Evolutionary conservation across 2,797 vertebrate species (phyloP).

Genomic region (Eulemur coronatus): DNA sequence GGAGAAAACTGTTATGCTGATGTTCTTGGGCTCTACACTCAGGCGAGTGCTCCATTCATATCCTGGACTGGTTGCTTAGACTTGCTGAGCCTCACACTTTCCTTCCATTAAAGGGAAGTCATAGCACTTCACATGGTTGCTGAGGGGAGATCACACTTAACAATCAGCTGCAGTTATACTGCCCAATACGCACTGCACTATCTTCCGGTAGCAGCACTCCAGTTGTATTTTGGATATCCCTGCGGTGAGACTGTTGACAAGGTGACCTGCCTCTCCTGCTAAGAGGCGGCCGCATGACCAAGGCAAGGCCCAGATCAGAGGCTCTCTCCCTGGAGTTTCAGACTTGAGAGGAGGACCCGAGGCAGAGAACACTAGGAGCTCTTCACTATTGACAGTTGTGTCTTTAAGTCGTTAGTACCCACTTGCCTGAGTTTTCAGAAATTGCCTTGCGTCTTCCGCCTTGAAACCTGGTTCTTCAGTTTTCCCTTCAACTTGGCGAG

Average conservation of each 20-base stretch:
- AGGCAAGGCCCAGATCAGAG: not conserved
- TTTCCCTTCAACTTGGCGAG: not conserved
- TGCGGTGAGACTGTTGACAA: not conserved
- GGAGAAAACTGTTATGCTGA: not conserved
- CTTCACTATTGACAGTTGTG: rapidly evolving
- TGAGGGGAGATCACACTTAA: not conserved
- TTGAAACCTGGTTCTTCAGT: not conserved
- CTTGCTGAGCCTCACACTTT: not conserved
- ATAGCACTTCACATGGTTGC: not conserved
- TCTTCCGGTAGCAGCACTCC: not conserved
- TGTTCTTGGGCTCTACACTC: not conserved
- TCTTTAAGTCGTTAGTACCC: not conserved
- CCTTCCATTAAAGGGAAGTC: not conserved
- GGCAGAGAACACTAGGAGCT: rapidly evolving
- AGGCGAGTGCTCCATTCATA: not conserved
- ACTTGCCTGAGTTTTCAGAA: not conserved
- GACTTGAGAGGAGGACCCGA: not conserved
- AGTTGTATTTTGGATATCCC: not conserved
- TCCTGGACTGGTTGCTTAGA: not conserved
- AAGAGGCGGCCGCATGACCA: not conserved
- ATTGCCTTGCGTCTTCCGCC: not conserved
- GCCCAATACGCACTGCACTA: rapidly evolving
- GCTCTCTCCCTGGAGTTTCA: not conserved
- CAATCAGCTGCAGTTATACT: not conserved
- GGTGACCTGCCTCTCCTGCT: not conserved